These are phyloP conservation scores for Mimachlamys varia DNA, from an alignment of 2,888 invertebrate species.

Conservation along the genomic window DNA sequence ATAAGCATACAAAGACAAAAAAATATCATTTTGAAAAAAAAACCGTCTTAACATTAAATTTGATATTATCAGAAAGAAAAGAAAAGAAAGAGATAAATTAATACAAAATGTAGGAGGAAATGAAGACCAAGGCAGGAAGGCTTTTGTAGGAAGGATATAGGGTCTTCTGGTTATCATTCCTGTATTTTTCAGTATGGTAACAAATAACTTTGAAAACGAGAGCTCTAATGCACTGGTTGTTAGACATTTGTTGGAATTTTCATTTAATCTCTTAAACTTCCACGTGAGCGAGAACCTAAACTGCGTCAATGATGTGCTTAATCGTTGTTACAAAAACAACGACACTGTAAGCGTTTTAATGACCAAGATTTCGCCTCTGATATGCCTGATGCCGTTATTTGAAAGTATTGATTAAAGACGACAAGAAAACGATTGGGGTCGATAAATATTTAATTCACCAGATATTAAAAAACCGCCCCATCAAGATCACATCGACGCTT, in stretches of 20 bases:
- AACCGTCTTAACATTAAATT: no score
- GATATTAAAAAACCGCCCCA: constrained; percentile 21
- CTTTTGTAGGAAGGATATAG: no score
- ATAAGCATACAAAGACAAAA: no score
- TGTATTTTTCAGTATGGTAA: no score
- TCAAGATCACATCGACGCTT: constrained; percentile 7
- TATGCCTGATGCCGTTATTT: background rate
- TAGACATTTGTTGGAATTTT: background rate
- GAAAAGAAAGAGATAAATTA: no score
- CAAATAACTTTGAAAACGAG: no score
- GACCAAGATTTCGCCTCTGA: background rate
- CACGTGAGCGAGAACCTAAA: background rate
- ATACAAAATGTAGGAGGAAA: no score
- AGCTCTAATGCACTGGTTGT: no score
- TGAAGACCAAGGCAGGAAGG: no score
- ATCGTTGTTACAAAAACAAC: constrained; percentile 20
- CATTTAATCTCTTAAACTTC: background rate
- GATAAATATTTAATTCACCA: constrained; percentile 18
- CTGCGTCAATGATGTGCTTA: background rate
- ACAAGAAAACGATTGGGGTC: background rate
- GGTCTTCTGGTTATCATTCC: no score
- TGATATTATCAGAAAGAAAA: no score
- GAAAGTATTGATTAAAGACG: background rate
- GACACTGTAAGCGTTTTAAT: constrained; percentile 4
- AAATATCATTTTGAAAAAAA: no score